A percentile compares a stretch with the other conserved stretches of the same genome.
phyloP scores from a whole-genome alignment of 1,140 invertebrate species.

The Caenorhabditis elegans region DNA sequence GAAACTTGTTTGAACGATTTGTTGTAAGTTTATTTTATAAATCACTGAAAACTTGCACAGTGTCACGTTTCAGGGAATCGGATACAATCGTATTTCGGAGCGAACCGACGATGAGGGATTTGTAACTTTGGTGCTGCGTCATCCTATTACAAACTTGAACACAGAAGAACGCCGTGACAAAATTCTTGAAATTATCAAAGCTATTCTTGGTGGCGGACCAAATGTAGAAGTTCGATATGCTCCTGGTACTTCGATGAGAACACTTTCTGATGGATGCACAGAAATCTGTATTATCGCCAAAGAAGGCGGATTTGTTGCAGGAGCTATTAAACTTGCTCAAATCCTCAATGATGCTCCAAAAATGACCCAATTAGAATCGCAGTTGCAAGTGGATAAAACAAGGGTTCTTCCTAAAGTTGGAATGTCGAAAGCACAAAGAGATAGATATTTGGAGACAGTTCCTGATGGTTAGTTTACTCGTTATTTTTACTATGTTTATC shows the following conservation, averaged over 20 bases:
- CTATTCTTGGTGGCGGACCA: slow-evolving; percentile 32
- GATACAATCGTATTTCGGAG: slow-evolving; percentile 44
- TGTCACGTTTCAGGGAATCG: slow-evolving; percentile 19
- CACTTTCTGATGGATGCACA: slow-evolving; percentile 34
- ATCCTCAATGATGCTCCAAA: background rate
- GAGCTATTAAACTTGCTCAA: slow-evolving; percentile 14
- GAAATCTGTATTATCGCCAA: slow-evolving; percentile 38
- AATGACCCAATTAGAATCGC: slow-evolving; percentile 9
- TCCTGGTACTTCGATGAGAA: slow-evolving; percentile 12
- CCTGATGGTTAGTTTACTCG: slow-evolving; percentile 37
- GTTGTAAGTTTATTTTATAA: slow-evolving; percentile 9
- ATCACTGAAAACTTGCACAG: background rate
- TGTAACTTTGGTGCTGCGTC: slow-evolving; percentile 35
- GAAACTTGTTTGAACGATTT: slow-evolving; percentile 29
- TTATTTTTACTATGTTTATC: background rate
- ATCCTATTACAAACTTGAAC: background rate
- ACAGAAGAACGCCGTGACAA: background rate
- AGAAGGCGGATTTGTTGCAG: background rate
- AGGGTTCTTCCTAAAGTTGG: slow-evolving; percentile 39
- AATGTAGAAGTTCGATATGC: slow-evolving; percentile 32
- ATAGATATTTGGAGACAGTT: slow-evolving; percentile 40
- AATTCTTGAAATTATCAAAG: background rate
- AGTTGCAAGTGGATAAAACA: slow-evolving; percentile 38
- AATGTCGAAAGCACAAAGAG: slow-evolving; percentile 37
- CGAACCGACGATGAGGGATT: slow-evolving; percentile 42